Evolutionary conservation across 2,797 vertebrate genomes (phyloP).

Genomic region (Tauraco hartlaubi): DNA sequence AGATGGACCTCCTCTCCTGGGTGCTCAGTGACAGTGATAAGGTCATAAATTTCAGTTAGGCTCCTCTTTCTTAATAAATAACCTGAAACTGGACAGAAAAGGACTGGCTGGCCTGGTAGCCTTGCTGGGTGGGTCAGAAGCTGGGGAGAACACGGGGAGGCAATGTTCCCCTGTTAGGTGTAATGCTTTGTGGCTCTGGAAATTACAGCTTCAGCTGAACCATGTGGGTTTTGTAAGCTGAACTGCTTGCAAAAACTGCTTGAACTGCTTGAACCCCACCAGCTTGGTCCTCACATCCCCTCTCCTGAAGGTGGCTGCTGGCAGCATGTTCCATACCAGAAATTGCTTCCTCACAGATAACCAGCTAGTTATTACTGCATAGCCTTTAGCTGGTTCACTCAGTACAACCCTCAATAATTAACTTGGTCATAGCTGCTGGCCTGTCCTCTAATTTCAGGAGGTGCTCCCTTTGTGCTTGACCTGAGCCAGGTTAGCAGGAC

Average conservation of each 20-base stretch:
- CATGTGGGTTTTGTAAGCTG: not conserved
- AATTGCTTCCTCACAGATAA: not conserved
- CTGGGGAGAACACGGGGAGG: not conserved
- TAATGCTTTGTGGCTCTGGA: not conserved
- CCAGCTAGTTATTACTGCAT: fast-evolving
- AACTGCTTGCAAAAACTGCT: not conserved
- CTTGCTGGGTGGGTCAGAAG: not conserved
- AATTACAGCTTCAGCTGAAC: not conserved
- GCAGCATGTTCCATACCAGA: not conserved
- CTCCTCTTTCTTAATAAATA: not conserved
- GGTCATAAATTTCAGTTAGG: not conserved
- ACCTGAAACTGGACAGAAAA: not conserved
- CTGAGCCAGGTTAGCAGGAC: not conserved
- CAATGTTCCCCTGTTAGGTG: not conserved
- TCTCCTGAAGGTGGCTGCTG: not conserved
- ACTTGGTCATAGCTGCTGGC: not conserved
- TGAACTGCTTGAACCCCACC: not conserved
- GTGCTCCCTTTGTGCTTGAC: not conserved
- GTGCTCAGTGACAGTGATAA: not conserved
- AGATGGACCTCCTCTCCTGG: not conserved
- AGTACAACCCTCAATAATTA: not conserved
- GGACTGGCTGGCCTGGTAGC: not conserved
- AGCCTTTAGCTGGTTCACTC: not conserved
- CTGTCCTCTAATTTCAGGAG: not conserved
- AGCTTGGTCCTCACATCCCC: not conserved